A percentile compares a stretch with the other conserved stretches of the same genome.
Evolutionary conservation across 2,113 vertebrate genomes (phyloP).

Genomic region (Fregata magnificens): DNA sequence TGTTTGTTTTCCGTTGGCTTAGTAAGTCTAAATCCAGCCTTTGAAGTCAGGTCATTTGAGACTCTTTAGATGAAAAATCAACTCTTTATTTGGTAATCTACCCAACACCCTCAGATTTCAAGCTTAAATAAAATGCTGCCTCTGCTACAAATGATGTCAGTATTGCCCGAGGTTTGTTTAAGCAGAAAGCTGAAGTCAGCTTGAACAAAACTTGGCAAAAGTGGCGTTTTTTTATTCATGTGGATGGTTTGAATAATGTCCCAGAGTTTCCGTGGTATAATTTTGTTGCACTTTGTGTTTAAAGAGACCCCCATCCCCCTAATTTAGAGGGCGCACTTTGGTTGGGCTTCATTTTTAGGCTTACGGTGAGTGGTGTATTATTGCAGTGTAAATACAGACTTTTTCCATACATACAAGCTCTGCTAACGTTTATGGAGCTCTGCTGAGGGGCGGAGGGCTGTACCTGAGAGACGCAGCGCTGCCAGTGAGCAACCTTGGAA

Average conservation of each 20-base stretch:
- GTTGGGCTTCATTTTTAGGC: constrained; percentile 15
- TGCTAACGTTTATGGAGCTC: not conserved
- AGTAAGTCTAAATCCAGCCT: constrained; percentile 39
- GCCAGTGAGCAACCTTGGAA: not conserved
- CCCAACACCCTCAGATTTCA: constrained; percentile 48
- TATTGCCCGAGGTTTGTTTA: constrained; percentile 64
- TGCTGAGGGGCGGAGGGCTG: not conserved
- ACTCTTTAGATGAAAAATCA: constrained; percentile 55
- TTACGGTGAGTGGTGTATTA: not conserved
- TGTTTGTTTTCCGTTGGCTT: constrained; percentile 54
- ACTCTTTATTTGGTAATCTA: constrained; percentile 54
- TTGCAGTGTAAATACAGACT: constrained; percentile 24
- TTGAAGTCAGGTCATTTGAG: constrained; percentile 48
- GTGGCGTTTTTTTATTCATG: constrained; percentile 48
- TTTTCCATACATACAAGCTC: not conserved
- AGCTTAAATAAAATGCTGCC: constrained; percentile 39
- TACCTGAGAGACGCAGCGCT: not conserved
- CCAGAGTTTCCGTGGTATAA: constrained; percentile 57
- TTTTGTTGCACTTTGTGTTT: constrained; percentile 21
- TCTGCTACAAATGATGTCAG: constrained; percentile 59
- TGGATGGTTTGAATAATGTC: constrained; percentile 56
- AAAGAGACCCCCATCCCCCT: not conserved
- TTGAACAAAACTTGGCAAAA: constrained; percentile 61
- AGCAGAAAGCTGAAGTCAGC: constrained; percentile 65
- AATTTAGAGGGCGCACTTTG: not conserved